Evolutionary conservation across 1,140 invertebrate species (phyloP).

Genomic region (Sminthurinus signatus): DNA sequence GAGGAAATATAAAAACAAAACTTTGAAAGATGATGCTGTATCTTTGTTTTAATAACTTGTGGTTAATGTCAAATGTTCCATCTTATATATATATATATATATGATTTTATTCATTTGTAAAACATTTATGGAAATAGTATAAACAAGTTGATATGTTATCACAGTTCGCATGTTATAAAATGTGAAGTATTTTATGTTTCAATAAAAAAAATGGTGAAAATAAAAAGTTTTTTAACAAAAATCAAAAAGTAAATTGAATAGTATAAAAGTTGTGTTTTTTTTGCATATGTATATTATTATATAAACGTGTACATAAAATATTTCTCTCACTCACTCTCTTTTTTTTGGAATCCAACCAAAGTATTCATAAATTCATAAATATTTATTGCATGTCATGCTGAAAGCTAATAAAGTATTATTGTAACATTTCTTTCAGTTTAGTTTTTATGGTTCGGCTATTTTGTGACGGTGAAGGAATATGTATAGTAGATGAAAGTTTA

Average conservation of each 20-base stretch:
- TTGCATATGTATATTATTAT: background rate
- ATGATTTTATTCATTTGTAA: too few relatives aligned
- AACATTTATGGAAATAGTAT: too few relatives aligned
- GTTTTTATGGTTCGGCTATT: constrained; percentile 26
- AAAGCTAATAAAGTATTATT: background rate
- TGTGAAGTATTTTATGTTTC: too few relatives aligned
- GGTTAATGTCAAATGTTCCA: too few relatives aligned
- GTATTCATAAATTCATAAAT: background rate
- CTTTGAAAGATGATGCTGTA: too few relatives aligned
- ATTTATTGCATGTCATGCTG: background rate
- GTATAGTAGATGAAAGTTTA: constrained; percentile 27
- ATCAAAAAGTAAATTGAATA: background rate
- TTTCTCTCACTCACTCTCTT: background rate
- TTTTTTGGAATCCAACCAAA: background rate
- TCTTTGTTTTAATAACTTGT: too few relatives aligned
- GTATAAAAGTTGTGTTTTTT: background rate
- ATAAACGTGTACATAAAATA: background rate
- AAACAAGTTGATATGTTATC: too few relatives aligned
- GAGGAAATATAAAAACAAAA: too few relatives aligned
- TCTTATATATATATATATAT: too few relatives aligned
- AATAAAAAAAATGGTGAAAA: too few relatives aligned
- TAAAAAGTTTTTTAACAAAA: too few relatives aligned
- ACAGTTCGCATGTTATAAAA: too few relatives aligned
- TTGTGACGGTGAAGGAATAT: constrained; percentile 29
- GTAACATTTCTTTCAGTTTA: constrained; percentile 32